Conservation (phyloP, 2,797 vertebrate species). For the Nannoperca obscura region DNA sequence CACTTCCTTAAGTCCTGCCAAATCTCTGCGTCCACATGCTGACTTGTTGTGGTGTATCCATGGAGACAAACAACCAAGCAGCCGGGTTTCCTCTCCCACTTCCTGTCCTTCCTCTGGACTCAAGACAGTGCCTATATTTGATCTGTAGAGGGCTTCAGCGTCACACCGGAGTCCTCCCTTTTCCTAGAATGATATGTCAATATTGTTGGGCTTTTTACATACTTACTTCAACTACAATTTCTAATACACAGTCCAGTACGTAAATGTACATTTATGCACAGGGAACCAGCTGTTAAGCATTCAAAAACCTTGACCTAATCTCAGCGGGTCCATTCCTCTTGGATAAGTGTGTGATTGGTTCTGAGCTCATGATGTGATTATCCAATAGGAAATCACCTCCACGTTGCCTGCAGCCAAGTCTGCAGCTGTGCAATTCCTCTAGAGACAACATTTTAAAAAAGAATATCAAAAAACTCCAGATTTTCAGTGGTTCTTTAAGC, state of each 20-base stretch:
- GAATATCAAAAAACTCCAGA: slow-evolving; percentile 54
- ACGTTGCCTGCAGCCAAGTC: slow-evolving; percentile 54
- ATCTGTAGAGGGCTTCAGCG: slow-evolving; percentile 73
- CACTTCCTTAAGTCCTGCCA: not conserved
- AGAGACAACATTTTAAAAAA: slow-evolving; percentile 35
- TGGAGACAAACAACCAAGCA: slow-evolving; percentile 57
- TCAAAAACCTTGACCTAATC: slow-evolving; percentile 33
- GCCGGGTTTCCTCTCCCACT: slow-evolving; percentile 19
- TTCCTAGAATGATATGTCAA: not conserved
- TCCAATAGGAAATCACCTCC: slow-evolving; percentile 75
- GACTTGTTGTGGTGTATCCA: slow-evolving; percentile 71
- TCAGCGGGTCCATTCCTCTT: slow-evolving; percentile 66
- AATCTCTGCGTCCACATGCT: slow-evolving; percentile 37
- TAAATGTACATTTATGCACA: not conserved
- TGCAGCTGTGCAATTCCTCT: slow-evolving; percentile 60
- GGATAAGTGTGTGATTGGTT: slow-evolving; percentile 84
- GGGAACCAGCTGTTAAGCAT: not conserved
- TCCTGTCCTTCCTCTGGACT: slow-evolving; percentile 7
- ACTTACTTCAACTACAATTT: not conserved
- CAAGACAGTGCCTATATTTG: slow-evolving; percentile 26
- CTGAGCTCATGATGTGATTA: slow-evolving; percentile 44
- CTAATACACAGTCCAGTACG: not conserved
- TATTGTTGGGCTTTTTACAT: not conserved
- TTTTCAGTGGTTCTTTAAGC: slow-evolving; percentile 89
- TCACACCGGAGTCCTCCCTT: slow-evolving; percentile 17